Percentiles rank a stretch among this genome's conserved stretches.
Conservation (phyloP, 1,140 invertebrate genomes). For the Cheumatopsyche charites region DNA sequence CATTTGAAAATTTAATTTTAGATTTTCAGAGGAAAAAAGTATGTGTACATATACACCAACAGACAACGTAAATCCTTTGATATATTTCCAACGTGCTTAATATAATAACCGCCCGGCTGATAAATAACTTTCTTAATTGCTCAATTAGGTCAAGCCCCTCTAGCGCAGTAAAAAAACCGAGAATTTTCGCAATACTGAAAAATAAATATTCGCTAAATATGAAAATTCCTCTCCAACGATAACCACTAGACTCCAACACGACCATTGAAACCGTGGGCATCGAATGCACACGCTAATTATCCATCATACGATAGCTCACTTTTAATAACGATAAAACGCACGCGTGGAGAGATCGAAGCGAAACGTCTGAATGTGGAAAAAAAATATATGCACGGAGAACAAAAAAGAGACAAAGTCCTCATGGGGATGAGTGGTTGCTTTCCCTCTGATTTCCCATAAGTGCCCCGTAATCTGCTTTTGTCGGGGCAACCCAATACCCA, state of each 20-base stretch:
- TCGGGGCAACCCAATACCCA: conserved; percentile 37
- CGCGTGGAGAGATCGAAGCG: neutral
- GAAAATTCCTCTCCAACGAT: neutral
- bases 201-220: no score
- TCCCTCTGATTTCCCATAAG: conserved; percentile 40
- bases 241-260: neutral
- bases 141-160: neutral
- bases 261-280: no score
- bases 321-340: conserved; percentile 37
- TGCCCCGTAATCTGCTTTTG: conserved; percentile 40
- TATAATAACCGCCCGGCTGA: neutral
- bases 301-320: neutral
- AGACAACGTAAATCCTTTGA: conserved; percentile 2
- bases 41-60: neutral
- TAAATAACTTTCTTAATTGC: conserved; percentile 7
- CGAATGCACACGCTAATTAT: neutral
- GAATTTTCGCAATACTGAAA: no score
- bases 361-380: neutral
- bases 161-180: neutral
- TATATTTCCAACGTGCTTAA: conserved; percentile 3
- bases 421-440: conserved; percentile 35
- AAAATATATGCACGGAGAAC: neutral
- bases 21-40: no score
- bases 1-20: no score
- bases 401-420: conserved; percentile 30